Conservation (phyloP, 2,888 invertebrate genomes). For the Plebejus anna region DNA sequence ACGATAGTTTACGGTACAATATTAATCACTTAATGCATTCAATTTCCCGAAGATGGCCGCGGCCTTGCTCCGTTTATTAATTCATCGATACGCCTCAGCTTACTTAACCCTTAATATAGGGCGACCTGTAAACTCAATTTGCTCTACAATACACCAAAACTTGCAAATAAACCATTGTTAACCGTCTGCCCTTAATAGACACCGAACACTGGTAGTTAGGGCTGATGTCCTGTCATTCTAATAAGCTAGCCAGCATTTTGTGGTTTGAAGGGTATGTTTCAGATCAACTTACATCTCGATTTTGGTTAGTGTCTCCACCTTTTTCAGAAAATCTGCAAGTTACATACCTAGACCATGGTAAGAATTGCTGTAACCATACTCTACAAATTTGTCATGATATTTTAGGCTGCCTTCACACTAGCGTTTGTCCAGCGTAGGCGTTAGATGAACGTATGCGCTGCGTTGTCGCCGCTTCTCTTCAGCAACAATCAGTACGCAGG, state of each 20-base stretch:
- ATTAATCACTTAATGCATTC: constrained; percentile 13
- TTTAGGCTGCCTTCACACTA: background rate
- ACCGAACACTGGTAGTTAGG: background rate
- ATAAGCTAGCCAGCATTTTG: background rate
- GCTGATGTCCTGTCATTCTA: background rate
- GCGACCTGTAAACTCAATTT: constrained; percentile 64
- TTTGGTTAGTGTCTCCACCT: background rate
- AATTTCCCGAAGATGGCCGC: constrained; percentile 41
- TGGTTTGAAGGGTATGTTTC: background rate
- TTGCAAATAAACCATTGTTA: constrained; percentile 6
- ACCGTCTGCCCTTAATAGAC: background rate
- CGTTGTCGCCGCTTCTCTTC: too few species aligned
- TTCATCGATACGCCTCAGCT: constrained; percentile 61
- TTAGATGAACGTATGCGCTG: too few species aligned
- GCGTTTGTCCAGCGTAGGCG: too few species aligned
- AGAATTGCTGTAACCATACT: background rate
- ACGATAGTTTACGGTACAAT: background rate
- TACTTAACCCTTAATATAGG: constrained; percentile 68
- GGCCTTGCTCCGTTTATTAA: constrained; percentile 75
- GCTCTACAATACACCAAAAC: constrained; percentile 15
- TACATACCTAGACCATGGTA: background rate
- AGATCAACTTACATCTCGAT: background rate
- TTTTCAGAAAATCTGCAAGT: background rate
- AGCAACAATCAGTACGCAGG: too few species aligned
- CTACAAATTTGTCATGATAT: background rate